Evolutionary conservation across 2,797 vertebrate genomes (phyloP), one percentile per base, ranked within the genome.

Genomic region (Chromis chromis): DNA sequence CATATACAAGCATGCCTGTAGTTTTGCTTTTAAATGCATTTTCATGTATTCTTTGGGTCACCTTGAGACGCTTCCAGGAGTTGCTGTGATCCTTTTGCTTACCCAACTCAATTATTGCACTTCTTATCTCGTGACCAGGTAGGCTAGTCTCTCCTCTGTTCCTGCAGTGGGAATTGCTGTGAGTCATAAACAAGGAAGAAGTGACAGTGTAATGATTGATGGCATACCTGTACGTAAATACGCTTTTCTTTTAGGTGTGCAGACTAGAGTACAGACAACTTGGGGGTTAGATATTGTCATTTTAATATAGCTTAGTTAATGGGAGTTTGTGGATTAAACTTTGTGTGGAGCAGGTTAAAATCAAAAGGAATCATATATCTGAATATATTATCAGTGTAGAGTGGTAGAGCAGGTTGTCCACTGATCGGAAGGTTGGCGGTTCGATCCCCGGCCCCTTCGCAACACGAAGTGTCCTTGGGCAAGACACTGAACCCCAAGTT

Each of bases 181-280:
- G 36, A 21, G 21, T 66, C 65, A 66, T 53, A 42, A 62, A 54
- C 49, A 63, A 74, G 76, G 63, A 76, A 69, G 64, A 76, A 60
- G 39, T 39, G 28, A 28, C 68, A n/a, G 57, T 60, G 53, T 82
- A 82, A 87, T 88, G 69, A 85, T 75, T 89, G 63, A 70, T 70
- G 62, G 40, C 58, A 57, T 56, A 40, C 27, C 14, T 25, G 28
- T 1, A 50, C 57, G 55, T 42, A 46, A 59, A 69, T 42, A 36
- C 40, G 39, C 44, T n/a, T 22, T 25, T 67, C 57, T 49, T 12
- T 70, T 16, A 22, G 24, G 8, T 1, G 3, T 49, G 55, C 6
- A 48, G 13, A 21, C 8, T 70, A 50, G 44, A 48, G 7, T 21
- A n/a, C 21, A 66, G 2, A 12, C 14, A 8, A 6, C 71, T 44